Evolutionary conservation across 2,113 vertebrate species (phyloP), one percentile per base, ranked within the genome.

Genomic region (Lota lota): DNA sequence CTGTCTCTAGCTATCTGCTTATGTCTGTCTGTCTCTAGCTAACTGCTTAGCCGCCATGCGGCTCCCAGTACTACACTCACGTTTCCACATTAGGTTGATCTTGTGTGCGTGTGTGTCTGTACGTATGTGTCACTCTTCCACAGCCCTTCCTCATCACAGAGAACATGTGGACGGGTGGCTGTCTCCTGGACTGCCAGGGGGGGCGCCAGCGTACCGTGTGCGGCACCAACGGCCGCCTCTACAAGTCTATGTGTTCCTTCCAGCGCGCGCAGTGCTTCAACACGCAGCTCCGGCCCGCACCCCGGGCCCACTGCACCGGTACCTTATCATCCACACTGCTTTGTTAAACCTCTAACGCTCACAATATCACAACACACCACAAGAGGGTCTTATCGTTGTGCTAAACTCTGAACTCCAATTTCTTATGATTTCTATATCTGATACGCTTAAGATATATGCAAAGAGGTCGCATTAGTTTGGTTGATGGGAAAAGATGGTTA

Each of bases 121-220:
- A 4, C 53, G 18, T 66, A 0, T 59, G 22, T 63, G 8, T 72
- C 22, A 61, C 24, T 71, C 60, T 22, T 61, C 15, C 22, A 14
- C 53, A 82, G 77, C 78, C 88, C 57, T 84, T 89, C 70, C 79
- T 90, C n/a, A 89, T 90, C 79, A 67, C 84, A 11, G 87, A 90
- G 77, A 85, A 83, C 64, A 88, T 86, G 76, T 84, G 77, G 81
- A 80, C 76, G 4, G 76, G 69, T 0, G 78, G 67, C 1, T 91
- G 89, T 61, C 77, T 82, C 36, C 69, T 79, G 64, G 79, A 88
- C 74, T 91, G 91, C 69, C 79, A 88, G 51, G 72, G 76, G 69
- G 85, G 83, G 67, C 88, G 74, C 64, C 83, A 82, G 68, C 61
- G 79, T 57, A 66, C 80, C 0, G 67, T 87, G 40, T 91, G 90